Conservation (phyloP, 2,797 vertebrate species). For the Tauraco hartlaubi region DNA sequence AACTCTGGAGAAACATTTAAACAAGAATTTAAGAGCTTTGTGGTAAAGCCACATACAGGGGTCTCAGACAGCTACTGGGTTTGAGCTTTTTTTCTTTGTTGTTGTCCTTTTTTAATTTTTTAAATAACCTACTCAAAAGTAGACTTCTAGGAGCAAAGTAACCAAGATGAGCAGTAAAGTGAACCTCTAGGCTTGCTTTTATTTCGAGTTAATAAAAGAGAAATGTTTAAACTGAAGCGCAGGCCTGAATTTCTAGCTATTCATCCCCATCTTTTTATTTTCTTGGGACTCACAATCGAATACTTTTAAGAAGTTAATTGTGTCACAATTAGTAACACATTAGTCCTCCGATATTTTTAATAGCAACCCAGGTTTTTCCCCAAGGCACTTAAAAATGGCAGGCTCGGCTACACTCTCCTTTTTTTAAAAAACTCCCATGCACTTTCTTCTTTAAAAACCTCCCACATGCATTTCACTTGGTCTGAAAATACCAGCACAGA, state of each 20-base stretch:
- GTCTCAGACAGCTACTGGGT: constrained; percentile 41
- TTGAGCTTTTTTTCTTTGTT: constrained; percentile 26
- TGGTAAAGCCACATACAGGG: constrained; percentile 41
- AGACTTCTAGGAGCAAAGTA: constrained; percentile 55
- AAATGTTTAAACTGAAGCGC: constrained; percentile 13
- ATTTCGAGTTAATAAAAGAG: constrained; percentile 34
- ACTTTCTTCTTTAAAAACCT: constrained; percentile 69
- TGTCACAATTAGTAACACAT: constrained; percentile 76
- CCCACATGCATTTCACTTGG: constrained; percentile 66
- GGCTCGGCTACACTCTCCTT: constrained; percentile 24
- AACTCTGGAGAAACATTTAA: constrained; percentile 74
- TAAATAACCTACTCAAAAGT: constrained; percentile 53
- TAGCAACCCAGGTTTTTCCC: constrained; percentile 59
- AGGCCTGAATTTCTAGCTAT: constrained; percentile 40
- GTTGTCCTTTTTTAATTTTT: constrained; percentile 35
- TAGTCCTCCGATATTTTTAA: constrained; percentile 66
- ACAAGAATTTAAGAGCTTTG: constrained; percentile 74
- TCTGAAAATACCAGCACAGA: constrained; percentile 68
- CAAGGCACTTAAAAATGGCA: constrained; percentile 62
- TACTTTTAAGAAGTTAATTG: constrained; percentile 59
- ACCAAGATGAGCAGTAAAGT: constrained; percentile 23
- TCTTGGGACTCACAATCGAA: constrained; percentile 14
- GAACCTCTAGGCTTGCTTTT: constrained; percentile 63
- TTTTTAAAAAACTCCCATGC: constrained; percentile 55
- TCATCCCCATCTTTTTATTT: constrained; percentile 51